These are phyloP conservation scores for Paratrypauchen microcephalus DNA, from an alignment of 2,797 vertebrate genomes.

Conservation along the genomic window DNA sequence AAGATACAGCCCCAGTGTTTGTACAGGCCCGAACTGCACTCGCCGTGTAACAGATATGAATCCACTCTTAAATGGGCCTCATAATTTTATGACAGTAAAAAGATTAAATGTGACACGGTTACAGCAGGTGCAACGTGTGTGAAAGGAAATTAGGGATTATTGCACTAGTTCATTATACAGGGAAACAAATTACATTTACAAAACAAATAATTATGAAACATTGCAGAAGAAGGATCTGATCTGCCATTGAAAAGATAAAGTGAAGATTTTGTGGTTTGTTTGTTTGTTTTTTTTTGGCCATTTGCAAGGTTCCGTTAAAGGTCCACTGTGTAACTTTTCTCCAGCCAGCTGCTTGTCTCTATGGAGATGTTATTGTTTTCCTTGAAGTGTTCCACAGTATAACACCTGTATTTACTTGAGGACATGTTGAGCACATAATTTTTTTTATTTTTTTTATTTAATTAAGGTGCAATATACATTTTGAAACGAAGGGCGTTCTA, in stretches of 20 bases:
- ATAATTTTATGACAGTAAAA: slow-evolving; percentile 11
- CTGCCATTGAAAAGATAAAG: not conserved
- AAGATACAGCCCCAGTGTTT: slow-evolving; percentile 9
- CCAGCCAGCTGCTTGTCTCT: too few relatives aligned
- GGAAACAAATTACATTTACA: not conserved
- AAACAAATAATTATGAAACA: not conserved
- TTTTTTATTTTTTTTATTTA: too few relatives aligned
- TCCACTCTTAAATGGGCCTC: slow-evolving; percentile 9
- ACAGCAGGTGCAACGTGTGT: slow-evolving; percentile 11
- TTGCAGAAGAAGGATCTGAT: not conserved
- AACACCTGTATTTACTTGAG: too few relatives aligned
- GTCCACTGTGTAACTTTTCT: too few relatives aligned
- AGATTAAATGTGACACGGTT: not conserved
- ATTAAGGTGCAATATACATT: too few relatives aligned
- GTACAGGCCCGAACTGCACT: not conserved
- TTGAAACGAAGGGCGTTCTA: too few relatives aligned
- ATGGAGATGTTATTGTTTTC: not conserved
- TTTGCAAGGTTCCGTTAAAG: too few relatives aligned
- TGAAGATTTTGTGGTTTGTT: too few relatives aligned
- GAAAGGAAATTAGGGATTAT: slow-evolving; percentile 11
- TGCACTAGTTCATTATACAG: slow-evolving; percentile 7
- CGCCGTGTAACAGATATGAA: not conserved
- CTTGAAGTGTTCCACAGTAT: not conserved
- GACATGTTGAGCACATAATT: too few relatives aligned
- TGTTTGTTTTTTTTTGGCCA: too few relatives aligned